Evolutionary conservation across 2,888 invertebrate species (phyloP).

Genomic region (Acrobasis suavella): DNA sequence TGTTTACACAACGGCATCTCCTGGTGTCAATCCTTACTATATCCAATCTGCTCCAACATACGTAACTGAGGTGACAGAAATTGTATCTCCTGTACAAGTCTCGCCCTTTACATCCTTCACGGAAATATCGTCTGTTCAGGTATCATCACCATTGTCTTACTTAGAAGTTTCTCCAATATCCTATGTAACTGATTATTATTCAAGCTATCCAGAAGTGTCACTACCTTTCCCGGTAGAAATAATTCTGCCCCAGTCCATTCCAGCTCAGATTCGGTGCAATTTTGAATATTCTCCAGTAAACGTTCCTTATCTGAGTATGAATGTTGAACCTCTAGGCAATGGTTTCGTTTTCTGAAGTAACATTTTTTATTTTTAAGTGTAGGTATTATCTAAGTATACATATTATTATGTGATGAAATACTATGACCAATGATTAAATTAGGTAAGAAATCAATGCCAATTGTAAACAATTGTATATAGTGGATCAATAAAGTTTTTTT

Average conservation of each 20-base stretch:
- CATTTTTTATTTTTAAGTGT: neutral
- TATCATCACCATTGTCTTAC: neutral
- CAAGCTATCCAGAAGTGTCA: constrained; percentile 16
- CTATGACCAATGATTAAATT: too few relatives aligned
- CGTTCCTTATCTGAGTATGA: constrained; percentile 5
- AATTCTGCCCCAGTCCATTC: constrained; percentile 13
- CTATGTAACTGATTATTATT: constrained; percentile 9
- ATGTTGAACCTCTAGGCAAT: neutral
- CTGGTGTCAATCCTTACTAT: constrained; percentile 4
- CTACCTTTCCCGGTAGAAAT: constrained; percentile 17
- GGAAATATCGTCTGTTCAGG: neutral
- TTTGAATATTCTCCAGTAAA: constrained; percentile 16
- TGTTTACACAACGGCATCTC: neutral
- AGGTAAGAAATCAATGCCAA: too few relatives aligned
- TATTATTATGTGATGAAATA: too few relatives aligned
- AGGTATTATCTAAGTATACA: too few relatives aligned
- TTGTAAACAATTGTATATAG: too few relatives aligned
- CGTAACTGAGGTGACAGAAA: constrained; percentile 6
- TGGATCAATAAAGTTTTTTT: too few relatives aligned
- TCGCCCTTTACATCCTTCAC: neutral
- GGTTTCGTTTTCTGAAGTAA: neutral
- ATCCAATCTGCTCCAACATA: neutral
- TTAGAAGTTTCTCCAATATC: neutral
- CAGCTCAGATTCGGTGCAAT: constrained; percentile 21
- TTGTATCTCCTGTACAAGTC: neutral